phyloP scores from a whole-genome alignment of 2,113 vertebrate species.

The Triplophysa rosa region DNA sequence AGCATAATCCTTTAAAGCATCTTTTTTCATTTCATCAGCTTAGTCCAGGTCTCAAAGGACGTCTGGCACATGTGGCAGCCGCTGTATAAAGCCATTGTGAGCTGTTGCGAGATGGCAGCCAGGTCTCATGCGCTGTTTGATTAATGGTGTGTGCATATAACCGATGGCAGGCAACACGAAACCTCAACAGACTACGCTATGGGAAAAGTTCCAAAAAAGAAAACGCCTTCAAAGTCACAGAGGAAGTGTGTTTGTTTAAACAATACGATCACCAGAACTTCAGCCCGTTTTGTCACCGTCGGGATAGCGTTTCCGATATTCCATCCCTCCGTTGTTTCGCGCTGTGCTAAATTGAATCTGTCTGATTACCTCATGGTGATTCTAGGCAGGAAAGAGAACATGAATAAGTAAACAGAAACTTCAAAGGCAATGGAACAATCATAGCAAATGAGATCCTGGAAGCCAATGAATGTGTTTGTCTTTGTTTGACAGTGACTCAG shows the following conservation, averaged over 20 bases:
- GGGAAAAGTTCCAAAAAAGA: constrained; percentile 27
- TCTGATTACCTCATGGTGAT: constrained; percentile 68
- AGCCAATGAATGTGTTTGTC: constrained; percentile 67
- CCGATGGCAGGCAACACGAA: constrained; percentile 36
- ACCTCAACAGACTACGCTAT: constrained; percentile 27
- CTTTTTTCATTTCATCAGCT: constrained; percentile 61
- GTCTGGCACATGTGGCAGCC: constrained; percentile 56
- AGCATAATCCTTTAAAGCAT: constrained; percentile 70
- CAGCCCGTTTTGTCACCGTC: constrained; percentile 44
- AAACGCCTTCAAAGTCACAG: constrained; percentile 14
- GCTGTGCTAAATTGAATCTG: constrained; percentile 68
- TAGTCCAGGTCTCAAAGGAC: constrained; percentile 61
- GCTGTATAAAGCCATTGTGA: constrained; percentile 55
- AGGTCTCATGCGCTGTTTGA: constrained; percentile 16
- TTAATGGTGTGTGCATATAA: constrained; percentile 38
- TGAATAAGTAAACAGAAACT: constrained; percentile 75
- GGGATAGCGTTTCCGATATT: constrained; percentile 61
- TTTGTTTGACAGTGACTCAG: constrained; percentile 74
- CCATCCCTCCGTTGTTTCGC: constrained; percentile 64
- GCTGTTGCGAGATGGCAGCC: constrained; percentile 13
- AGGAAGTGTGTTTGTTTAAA: constrained; percentile 31
- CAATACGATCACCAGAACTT: constrained; percentile 5
- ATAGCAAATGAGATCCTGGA: constrained; percentile 67
- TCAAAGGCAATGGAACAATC: constrained; percentile 73
- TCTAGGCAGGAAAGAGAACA: constrained; percentile 63